Evolutionary conservation across 1,140 invertebrate species (phyloP).

Genomic region (Musca domestica): DNA sequence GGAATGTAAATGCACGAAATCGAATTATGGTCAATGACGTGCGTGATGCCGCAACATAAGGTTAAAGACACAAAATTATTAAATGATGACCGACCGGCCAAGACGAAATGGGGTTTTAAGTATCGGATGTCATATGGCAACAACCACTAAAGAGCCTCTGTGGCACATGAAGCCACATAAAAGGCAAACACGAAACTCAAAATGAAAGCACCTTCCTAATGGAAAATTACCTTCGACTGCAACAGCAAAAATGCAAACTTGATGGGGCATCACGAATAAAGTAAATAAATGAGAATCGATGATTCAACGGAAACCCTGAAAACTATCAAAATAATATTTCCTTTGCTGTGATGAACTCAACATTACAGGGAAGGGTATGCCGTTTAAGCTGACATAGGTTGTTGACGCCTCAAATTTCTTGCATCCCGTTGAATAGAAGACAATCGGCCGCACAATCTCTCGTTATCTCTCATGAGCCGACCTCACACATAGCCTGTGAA

Average conservation of each 20-base stretch:
- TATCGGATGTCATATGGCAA: constrained; percentile 20
- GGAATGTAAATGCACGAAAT: neutral
- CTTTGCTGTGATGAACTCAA: neutral
- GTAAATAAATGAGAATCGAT: too few species aligned
- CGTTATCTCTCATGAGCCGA: neutral
- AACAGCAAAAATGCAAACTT: neutral
- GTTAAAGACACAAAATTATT: constrained; percentile 30
- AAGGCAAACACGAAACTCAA: neutral
- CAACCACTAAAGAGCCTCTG: neutral
- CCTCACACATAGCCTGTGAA: neutral
- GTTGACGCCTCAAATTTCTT: constrained; percentile 52
- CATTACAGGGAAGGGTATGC: neutral
- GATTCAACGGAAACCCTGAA: too few species aligned
- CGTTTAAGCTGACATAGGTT: constrained; percentile 50
- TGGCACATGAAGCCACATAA: neutral
- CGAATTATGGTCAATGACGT: constrained; percentile 18
- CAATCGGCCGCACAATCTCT: too few species aligned
- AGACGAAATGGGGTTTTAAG: constrained; percentile 13
- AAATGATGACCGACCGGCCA: constrained; percentile 9
- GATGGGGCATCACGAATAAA: too few species aligned
- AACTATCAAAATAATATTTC: constrained; percentile 28
- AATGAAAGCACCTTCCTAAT: constrained; percentile 29
- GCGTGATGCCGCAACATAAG: constrained; percentile 52
- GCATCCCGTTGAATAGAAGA: neutral
- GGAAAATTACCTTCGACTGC: neutral